Evolutionary conservation across 2,113 vertebrate genomes (phyloP), one percentile per base, ranked within the genome.

Genomic region (Phyllopteryx taeniolatus): DNA sequence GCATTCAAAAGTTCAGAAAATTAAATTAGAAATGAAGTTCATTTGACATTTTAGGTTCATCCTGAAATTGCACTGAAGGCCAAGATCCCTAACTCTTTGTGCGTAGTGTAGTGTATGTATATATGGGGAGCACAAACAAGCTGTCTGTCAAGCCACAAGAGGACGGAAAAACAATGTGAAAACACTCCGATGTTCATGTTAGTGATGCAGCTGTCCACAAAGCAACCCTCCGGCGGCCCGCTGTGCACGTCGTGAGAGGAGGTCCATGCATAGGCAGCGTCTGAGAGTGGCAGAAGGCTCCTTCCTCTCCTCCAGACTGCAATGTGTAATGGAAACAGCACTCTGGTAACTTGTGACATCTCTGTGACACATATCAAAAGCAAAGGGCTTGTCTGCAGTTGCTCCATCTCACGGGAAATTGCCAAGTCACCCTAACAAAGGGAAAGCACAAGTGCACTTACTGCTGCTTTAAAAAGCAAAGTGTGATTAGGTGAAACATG

Each of bases 381-480:
- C 95, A 95, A 94, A 94, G 92, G 27, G 90, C 94, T 94, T 94
- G 94, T 94, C 95, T 94, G 92, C 92, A 95, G 95, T 95, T 93
- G 93, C 90, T 97, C 94, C 91, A 94, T 96, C 94, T 95, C 91
- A 59, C 92, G 94, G 93, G 95, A 97, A 96, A 98, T 93, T 98
- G 96, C 96, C 94, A 98, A 95, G 95, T 98, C 95, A 93, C 94
- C 95, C 95, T 96, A 95, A 99, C 95, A 98, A 98, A 96, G 94
- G 94, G 94, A 97, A 61, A 94, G 94, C 94, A 95, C 95, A 95
- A 97, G 94, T 94, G 95, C 94, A 95, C 94, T 94, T 93, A 94
- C 95, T 94, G 93, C 78, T 90, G 94, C 94, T 94, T 94, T 94
- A 90, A 89, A 94, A 9, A 47, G 94, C 93, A 92, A 90, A 90